These are phyloP conservation scores for Silurus glanis DNA, from an alignment of 2,113 vertebrate species.

Conservation along the genomic window DNA sequence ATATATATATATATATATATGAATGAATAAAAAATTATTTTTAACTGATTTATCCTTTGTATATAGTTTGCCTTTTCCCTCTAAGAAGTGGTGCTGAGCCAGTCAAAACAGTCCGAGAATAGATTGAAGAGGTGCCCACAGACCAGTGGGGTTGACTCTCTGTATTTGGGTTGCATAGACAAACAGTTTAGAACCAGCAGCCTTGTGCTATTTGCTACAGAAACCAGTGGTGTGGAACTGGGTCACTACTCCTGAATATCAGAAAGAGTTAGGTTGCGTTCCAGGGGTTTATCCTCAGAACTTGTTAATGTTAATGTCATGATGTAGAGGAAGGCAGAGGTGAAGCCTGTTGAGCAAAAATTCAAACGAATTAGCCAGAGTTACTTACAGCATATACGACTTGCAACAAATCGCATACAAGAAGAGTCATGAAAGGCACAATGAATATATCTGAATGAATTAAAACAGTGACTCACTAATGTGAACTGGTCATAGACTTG, in stretches of 20 bases:
- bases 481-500: constrained; percentile 98
- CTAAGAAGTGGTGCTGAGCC: constrained; percentile 80
- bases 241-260: constrained; percentile 97
- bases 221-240: constrained; percentile 90
- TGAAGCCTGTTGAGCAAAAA: constrained; percentile 78
- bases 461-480: constrained; percentile 81
- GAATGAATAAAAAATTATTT: constrained; percentile 75
- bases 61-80: constrained; percentile 50
- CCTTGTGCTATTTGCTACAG: constrained; percentile 94
- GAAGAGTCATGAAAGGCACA: neutral
- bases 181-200: constrained; percentile 97
- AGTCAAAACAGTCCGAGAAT: constrained; percentile 80
- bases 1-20: constrained; percentile 68
- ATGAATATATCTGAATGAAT: neutral
- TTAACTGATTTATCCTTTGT: constrained; percentile 67
- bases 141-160: constrained; percentile 83
- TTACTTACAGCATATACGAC: neutral
- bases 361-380: neutral
- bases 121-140: constrained; percentile 77
- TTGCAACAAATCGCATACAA: neutral
- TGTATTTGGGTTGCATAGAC: constrained; percentile 98
- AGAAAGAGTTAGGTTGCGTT: constrained; percentile 79
- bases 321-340: constrained; percentile 93
- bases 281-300: constrained; percentile 76
- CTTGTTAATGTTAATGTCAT: constrained; percentile 78